Base-by-base conservation (phyloP, 2,797 vertebrate species). In the Margarornis squamiger region DNA sequence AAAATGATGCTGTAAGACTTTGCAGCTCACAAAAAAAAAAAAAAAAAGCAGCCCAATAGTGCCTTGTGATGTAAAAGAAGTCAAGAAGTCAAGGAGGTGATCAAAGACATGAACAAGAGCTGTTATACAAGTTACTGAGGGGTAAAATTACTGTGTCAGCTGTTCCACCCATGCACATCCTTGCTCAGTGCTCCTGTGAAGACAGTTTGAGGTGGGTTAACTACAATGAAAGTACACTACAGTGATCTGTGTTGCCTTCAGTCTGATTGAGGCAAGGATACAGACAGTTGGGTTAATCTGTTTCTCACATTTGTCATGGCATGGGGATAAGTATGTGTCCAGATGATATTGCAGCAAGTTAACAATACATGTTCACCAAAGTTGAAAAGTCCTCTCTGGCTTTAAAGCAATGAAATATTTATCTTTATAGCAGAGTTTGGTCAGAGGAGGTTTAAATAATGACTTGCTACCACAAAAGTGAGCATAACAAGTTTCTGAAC, bases 251-350 rank as follows among this genome's bases (percentile, higher is more conserved):
- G 9, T 30, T 38, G 15, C 32, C 58, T 86, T 59, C 72, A 72
- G 62, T 65, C 41, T 74, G 55, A 6, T 29, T 26, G n/a, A 19
- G 52, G 29, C 29, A 26, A 54, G 24, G 21, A 7, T 7, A 30
- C 14, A 14, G 55, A 5, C 0, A 9, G 20, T 6, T 52, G 26
- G 19, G 18, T 32, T 57, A 57, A 55, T 17, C 55, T n/a, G 14
- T 17, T 83, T 80, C 76, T 73, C 26, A 4, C n/a, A 1, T 84
- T 71, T 72, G 36, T n/a, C 41, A 14, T 15, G 32, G 34, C 24
- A 19, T 3, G 8, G 55, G 29, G 65, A 48, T 4, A 4, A 1
- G 6, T 7, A 36, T 11, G 1, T 3, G 3, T 43, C 34, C 8
- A 76, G 27, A 41, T 76, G 41, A 22, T 61, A 49, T 2, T 2